phyloP scores from a whole-genome alignment of 2,797 vertebrate genomes.

The Eurystomus glaucurus region DNA sequence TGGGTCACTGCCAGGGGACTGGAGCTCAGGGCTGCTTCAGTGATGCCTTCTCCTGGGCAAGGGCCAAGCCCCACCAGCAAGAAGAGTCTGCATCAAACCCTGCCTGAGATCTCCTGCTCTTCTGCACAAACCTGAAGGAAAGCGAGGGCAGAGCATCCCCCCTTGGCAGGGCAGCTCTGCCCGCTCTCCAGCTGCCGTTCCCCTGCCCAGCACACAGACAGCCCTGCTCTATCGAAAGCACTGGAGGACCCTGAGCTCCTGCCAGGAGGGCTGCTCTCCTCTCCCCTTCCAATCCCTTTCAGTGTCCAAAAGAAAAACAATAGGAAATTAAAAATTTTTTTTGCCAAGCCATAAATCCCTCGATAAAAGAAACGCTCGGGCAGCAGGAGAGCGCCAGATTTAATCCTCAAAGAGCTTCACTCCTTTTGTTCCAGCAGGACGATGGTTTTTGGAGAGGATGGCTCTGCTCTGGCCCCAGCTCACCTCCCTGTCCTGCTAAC shows the following conservation, averaged over 20 bases:
- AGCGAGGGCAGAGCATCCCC: background rate
- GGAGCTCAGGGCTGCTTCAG: background rate
- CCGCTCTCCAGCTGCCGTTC: background rate
- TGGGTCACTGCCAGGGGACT: background rate
- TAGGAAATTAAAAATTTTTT: constrained; percentile 9
- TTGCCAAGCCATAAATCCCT: background rate
- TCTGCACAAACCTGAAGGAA: background rate
- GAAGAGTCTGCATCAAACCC: background rate
- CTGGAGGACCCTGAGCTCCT: background rate
- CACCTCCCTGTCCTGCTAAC: background rate
- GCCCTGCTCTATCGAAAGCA: fast-evolving
- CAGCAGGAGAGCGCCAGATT: fast-evolving
- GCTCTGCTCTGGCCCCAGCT: background rate
- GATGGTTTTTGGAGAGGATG: fast-evolving
- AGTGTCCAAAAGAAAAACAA: background rate
- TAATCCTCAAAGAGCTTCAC: fast-evolving
- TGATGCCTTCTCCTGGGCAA: background rate
- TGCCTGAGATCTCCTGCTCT: background rate
- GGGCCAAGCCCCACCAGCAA: background rate
- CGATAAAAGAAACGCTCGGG: background rate
- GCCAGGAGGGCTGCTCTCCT: background rate
- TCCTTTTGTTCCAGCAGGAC: background rate
- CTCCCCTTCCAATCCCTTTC: background rate
- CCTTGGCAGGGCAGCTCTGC: background rate
- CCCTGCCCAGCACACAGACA: background rate